These are phyloP conservation scores for Reticulitermes speratus DNA, from an alignment of 1,140 invertebrate species.

Conservation along the genomic window DNA sequence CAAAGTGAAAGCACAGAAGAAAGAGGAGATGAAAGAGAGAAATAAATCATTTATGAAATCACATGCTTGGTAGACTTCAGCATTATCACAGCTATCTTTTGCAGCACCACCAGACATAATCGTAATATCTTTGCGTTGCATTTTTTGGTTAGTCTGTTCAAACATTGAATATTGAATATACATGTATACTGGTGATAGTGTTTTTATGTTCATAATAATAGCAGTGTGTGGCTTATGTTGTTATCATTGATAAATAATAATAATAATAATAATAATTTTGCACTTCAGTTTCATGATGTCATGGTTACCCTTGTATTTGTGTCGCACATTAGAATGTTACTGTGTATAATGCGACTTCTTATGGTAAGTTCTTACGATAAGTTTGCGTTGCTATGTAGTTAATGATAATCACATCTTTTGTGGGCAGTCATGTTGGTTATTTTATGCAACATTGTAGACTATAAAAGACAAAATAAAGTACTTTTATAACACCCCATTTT, in stretches of 20 bases:
- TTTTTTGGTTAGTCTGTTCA: not conserved
- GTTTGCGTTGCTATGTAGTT: not conserved
- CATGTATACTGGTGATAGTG: not conserved
- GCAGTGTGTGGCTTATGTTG: not conserved
- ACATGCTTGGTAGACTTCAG: constrained; percentile 1
- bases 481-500: not conserved
- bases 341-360: not conserved
- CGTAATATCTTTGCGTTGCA: not conserved
- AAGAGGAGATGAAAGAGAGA: constrained; percentile 51
- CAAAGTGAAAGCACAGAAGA: constrained; percentile 53
- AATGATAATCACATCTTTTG: not conserved
- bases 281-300: not conserved
- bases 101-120: not conserved
- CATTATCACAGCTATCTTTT: not conserved
- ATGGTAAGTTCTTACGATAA: not conserved
- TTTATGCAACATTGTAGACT: not conserved
- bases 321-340: not conserved
- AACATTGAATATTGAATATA: not conserved
- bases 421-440: not conserved
- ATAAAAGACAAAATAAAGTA: not conserved
- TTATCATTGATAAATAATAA: not conserved
- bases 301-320: not conserved
- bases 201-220: not conserved
- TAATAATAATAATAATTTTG: not conserved
- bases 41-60: constrained; percentile 38